Percentiles rank a stretch among this genome's conserved stretches.
Conservation (phyloP, 2,888 invertebrate species). For the Melanostoma scalare region DNA sequence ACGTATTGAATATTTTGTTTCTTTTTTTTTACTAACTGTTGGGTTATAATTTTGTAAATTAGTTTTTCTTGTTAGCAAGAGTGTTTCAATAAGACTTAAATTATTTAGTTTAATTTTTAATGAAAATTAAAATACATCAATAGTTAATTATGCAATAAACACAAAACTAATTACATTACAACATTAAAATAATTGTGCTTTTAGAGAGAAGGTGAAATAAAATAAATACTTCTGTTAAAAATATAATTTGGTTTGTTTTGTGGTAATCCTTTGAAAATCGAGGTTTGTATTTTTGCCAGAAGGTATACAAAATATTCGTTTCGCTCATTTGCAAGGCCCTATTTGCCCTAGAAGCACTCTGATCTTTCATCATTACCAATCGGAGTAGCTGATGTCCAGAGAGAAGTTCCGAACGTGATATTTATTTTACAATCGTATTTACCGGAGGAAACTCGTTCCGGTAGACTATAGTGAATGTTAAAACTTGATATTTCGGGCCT, state of each 20-base stretch:
- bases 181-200: conserved; percentile 48
- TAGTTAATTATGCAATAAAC: conserved; percentile 59
- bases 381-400: too few species aligned
- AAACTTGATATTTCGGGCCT: too few species aligned
- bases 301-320: too few species aligned
- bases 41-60: conserved; percentile 54
- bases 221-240: conserved; percentile 57
- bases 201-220: conserved; percentile 54
- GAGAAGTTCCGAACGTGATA: too few species aligned
- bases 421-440: too few species aligned
- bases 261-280: too few species aligned
- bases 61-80: conserved; percentile 20
- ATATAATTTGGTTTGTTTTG: background rate
- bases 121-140: conserved; percentile 37
- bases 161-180: background rate
- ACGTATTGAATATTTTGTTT: conserved; percentile 23
- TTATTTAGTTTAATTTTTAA: conserved; percentile 44
- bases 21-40: conserved; percentile 50
- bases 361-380: too few species aligned
- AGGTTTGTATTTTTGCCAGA: too few species aligned
- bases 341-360: too few species aligned
- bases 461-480: too few species aligned
- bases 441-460: too few species aligned
- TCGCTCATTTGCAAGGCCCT: too few species aligned
- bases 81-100: conserved; percentile 31